Base-by-base conservation (phyloP, 2,113 vertebrate species). In the Vimba vimba region DNA sequence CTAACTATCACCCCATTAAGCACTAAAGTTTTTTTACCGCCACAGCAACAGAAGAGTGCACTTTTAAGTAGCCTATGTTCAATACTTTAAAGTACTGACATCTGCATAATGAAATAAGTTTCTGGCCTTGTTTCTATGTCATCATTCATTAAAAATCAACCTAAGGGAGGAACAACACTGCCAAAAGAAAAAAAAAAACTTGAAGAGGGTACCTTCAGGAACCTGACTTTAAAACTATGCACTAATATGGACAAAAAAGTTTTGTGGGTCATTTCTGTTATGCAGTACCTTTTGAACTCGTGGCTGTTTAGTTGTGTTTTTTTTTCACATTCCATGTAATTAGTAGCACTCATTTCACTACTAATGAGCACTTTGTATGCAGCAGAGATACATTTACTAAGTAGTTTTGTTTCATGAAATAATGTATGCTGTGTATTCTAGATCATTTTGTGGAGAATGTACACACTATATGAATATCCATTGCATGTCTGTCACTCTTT, bases 311-410 rank as follows among this genome's bases (percentile, higher is more conserved):
- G 39, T 25, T 74, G 71, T 47, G 69, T 2, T 43, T 73, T 74
- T 73, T 74, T 69, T 47, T 25, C 21, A 47, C n/a, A 25, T 15
- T 47, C 43, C 43, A 47, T 74, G 47, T 25, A 47, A 10, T 47
- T 47, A 74, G 11, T 74, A 47, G 71, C 43, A 25, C 39, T 74
- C 11, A 74, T 74, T 74, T 74, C 71, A 47, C 12, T 47, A 27
- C 23, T 75, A 75, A 75, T 47, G 43, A 75, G 71, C 39, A 75
- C 71, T 75, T 47, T 75, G 71, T 47, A 75, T 75, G 71, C 71
- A 47, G 71, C 71, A 47, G 21, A 75, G 45, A 75, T 75, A 47
- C n/a, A 47, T 47, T 75, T 74, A 45, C 71, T 25, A 47, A 25
- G 71, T 74, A 15, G 6, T 45, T 74, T 45, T 45, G 10, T 45